Conservation (phyloP, 37 sponge, comb jelly and placozoan genomes). For the Tethya wilhelma region DNA sequence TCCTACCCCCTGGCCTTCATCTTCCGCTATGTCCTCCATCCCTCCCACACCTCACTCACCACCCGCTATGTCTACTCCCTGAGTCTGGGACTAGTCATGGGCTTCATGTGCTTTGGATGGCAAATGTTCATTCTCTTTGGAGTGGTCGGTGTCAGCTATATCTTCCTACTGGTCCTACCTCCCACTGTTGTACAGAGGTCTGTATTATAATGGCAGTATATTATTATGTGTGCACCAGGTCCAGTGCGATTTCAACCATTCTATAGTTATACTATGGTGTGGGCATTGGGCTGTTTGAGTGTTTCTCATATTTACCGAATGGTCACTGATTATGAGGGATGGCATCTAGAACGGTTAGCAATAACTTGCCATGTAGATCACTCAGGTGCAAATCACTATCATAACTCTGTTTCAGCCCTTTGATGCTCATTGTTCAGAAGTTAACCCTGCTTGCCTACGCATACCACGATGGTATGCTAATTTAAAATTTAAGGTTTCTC, state of each 20-base stretch:
- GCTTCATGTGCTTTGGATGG: slow-evolving; percentile 64
- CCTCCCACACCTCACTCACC: slow-evolving; percentile 22
- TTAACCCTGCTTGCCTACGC: slow-evolving; percentile 65
- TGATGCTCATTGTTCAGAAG: slow-evolving; percentile 75
- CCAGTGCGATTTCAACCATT: too few species aligned
- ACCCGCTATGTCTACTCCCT: slow-evolving; percentile 34
- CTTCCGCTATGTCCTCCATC: slow-evolving; percentile 48
- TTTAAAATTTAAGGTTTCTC: too few species aligned
- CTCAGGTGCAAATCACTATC: too few species aligned
- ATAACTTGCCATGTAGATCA: too few species aligned
- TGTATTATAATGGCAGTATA: too few species aligned
- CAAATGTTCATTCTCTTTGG: slow-evolving; percentile 27
- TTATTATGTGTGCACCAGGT: too few species aligned
- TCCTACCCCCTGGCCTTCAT: slow-evolving; percentile 43
- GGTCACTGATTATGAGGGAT: slow-evolving; percentile 78
- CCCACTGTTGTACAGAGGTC: too few species aligned
- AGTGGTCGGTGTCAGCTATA: slow-evolving; percentile 26
- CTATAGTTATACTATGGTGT: slow-evolving; percentile 59
- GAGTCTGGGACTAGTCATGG: slow-evolving; percentile 44
- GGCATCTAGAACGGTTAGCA: slow-evolving; percentile 58
- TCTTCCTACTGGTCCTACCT: slow-evolving; percentile 31
- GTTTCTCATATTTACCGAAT: slow-evolving; percentile 73
- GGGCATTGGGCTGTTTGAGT: slow-evolving; percentile 46
- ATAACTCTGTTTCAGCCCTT: too few species aligned
- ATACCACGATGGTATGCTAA: slow-evolving; percentile 82